phyloP scores from a whole-genome alignment of 2,113 vertebrate species.

The Oxyruncus cristatus region DNA sequence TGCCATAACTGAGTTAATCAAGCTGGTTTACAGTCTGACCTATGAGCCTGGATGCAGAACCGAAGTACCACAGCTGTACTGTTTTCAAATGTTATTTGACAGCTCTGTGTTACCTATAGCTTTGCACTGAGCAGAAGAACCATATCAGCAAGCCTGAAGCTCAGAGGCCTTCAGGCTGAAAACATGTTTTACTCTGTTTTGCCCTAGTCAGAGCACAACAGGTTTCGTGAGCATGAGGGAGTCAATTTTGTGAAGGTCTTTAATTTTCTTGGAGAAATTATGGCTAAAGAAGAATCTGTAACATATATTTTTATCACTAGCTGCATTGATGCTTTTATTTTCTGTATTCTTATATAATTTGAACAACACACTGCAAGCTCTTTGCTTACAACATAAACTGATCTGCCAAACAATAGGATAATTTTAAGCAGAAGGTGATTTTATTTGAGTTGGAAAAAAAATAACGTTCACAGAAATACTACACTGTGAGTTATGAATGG shows the following conservation, averaged over 20 bases:
- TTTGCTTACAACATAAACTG: neutral
- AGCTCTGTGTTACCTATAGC: neutral
- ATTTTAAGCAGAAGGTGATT: neutral
- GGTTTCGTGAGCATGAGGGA: neutral
- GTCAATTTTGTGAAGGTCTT: neutral
- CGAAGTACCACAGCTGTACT: neutral
- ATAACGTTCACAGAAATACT: neutral
- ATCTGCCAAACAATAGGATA: neutral
- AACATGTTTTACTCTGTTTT: neutral
- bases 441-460: neutral
- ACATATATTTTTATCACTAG: neutral
- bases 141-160: neutral
- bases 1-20: neutral
- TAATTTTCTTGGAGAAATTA: neutral
- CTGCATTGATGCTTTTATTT: neutral
- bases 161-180: neutral
- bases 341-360: neutral
- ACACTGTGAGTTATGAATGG: neutral
- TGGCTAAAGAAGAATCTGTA: neutral
- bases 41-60: neutral
- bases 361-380: neutral
- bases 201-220: neutral
- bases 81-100: neutral
- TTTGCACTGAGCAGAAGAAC: neutral
- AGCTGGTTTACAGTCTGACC: neutral